Evolutionary conservation across 2,113 vertebrate species (phyloP).

Genomic region (Garra rufa): DNA sequence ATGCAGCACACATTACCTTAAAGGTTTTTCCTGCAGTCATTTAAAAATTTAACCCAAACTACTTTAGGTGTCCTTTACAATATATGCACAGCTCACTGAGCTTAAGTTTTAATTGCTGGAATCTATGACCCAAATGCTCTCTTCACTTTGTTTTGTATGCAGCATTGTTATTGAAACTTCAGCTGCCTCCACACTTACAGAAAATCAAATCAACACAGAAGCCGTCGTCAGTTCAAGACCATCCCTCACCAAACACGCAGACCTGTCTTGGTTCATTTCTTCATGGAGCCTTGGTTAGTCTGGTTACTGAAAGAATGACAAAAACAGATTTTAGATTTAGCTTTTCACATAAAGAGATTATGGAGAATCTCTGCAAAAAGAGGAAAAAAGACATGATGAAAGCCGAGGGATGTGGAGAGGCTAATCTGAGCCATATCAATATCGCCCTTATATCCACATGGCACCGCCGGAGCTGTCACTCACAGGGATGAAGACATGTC

Average conservation of each 20-base stretch:
- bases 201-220: not conserved
- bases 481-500: not conserved
- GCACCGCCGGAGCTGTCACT: not conserved
- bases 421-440: not conserved
- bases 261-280: constrained; percentile 9
- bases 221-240: not conserved
- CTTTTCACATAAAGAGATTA: not conserved
- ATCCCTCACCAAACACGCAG: not conserved
- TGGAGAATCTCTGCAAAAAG: constrained; percentile 1
- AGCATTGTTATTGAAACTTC: not conserved
- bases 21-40: not conserved
- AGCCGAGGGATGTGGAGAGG: not conserved
- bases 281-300: not conserved
- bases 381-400: not conserved
- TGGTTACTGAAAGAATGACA: not conserved
- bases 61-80: not conserved
- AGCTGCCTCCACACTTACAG: not conserved
- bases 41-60: not conserved
- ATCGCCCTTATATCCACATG: not conserved
- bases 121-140: not conserved
- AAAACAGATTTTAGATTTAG: not conserved
- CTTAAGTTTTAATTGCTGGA: not conserved
- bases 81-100: not conserved
- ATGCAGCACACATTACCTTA: not conserved
- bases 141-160: constrained; percentile 8